A percentile compares a stretch with the other conserved stretches of the same genome.
Conservation (phyloP, 2,113 vertebrate genomes). For the Pygoscelis antarcticus region DNA sequence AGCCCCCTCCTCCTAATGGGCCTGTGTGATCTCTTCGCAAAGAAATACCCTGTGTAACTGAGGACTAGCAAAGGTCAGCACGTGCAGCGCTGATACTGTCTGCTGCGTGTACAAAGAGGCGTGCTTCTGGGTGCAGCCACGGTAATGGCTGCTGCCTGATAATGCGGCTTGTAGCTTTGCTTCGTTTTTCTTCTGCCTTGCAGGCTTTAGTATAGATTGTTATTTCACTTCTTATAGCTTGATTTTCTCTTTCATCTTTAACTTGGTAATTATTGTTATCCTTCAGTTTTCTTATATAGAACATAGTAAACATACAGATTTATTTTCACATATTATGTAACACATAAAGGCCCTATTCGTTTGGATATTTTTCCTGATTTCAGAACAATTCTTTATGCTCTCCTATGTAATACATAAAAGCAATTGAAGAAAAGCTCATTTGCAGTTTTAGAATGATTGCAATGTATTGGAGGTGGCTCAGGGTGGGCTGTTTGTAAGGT, state of each 20-base stretch:
- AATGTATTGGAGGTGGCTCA: neutral
- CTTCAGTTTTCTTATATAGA: neutral
- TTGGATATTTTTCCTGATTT: neutral
- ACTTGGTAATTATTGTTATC: neutral
- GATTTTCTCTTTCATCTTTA: neutral
- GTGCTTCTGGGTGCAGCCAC: neutral
- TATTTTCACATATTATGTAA: neutral
- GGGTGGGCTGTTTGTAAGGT: neutral
- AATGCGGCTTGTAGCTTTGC: neutral
- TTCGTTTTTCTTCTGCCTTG: neutral
- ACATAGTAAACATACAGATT: neutral
- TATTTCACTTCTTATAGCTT: neutral
- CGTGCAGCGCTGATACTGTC: fast-evolving
- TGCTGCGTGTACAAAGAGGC: neutral
- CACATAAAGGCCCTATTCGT: neutral
- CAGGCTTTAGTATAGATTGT: neutral
- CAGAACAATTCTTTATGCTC: neutral
- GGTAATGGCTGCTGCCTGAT: neutral
- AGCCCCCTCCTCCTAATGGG: neutral
- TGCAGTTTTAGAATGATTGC: neutral
- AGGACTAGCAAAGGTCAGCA: neutral
- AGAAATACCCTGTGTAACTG: neutral
- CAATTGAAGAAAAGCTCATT: neutral
- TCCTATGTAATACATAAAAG: neutral
- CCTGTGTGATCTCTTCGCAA: neutral